Percentiles rank a stretch among this genome's conserved stretches.
These are phyloP conservation scores for Perca flavescens DNA, from an alignment of 2,113 vertebrate species.

Conservation along the genomic window DNA sequence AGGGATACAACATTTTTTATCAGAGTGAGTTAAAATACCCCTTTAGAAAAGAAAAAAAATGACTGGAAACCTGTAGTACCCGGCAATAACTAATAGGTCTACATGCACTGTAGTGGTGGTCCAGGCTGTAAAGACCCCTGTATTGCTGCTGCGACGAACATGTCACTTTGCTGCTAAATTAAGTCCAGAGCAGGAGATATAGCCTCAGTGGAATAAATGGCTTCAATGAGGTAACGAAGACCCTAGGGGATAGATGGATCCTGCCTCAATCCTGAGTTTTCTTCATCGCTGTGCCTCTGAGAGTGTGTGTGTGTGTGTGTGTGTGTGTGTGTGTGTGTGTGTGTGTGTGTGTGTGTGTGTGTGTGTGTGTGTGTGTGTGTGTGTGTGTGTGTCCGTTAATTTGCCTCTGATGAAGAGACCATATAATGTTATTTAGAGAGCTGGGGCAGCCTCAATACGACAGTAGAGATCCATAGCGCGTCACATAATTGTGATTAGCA, in stretches of 20 bases:
- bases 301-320: constrained; percentile 19
- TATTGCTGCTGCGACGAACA: constrained; percentile 25
- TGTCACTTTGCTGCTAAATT: constrained; percentile 63
- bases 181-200: constrained; percentile 56
- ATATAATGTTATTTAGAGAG: constrained; percentile 49
- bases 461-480: constrained; percentile 24
- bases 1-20: not conserved
- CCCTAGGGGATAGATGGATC: constrained; percentile 59
- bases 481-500: constrained; percentile 65
- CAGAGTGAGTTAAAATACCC: constrained; percentile 25
- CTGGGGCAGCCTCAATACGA: constrained; percentile 23
- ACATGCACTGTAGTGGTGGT: constrained; percentile 17
- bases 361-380: not conserved
- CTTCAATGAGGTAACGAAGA: constrained; percentile 77
- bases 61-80: not conserved
- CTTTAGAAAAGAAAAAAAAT: constrained; percentile 23
- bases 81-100: not conserved
- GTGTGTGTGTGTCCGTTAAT: constrained; percentile 35
- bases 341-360: constrained; percentile 9
- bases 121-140: constrained; percentile 17
- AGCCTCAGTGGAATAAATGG: constrained; percentile 67
- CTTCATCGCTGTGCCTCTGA: not conserved
- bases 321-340: not conserved
- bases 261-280: constrained; percentile 27
- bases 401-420: constrained; percentile 46